Percentiles rank a stretch among this genome's conserved stretches.
These are phyloP conservation scores for Oasisia sp. DNA, from an alignment of 2,888 invertebrate genomes.

Conservation along the genomic window DNA sequence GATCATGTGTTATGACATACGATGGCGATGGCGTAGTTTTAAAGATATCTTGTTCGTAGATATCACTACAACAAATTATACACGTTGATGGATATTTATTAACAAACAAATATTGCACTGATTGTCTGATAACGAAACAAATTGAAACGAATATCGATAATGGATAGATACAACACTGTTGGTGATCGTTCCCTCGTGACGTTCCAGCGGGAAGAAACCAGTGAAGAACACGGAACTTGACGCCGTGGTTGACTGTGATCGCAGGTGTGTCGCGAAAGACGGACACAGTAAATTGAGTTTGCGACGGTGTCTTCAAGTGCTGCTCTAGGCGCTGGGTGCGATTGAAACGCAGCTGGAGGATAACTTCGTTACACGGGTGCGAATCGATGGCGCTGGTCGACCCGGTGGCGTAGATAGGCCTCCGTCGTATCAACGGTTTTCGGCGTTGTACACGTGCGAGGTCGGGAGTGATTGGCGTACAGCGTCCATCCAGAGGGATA, in stretches of 20 bases:
- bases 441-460: not conserved
- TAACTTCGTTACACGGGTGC: not conserved
- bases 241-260: not conserved
- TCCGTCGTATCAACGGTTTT: not conserved
- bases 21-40: not conserved
- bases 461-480: not conserved
- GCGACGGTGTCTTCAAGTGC: not conserved
- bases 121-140: not conserved
- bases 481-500: not conserved
- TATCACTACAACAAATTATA: not conserved
- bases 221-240: not conserved
- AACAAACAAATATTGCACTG: not conserved
- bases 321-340: not conserved
- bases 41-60: too few species aligned
- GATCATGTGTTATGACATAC: too few species aligned
- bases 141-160: not conserved
- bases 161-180: not conserved
- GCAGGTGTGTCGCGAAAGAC: conserved; percentile 13
- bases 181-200: not conserved
- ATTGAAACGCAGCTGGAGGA: not conserved
- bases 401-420: not conserved
- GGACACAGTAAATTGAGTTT: not conserved
- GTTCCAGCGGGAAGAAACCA: not conserved
- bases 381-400: not conserved
- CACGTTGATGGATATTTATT: not conserved